Base-by-base conservation (phyloP, 2,888 invertebrate species). In the Homarus gammarus region DNA sequence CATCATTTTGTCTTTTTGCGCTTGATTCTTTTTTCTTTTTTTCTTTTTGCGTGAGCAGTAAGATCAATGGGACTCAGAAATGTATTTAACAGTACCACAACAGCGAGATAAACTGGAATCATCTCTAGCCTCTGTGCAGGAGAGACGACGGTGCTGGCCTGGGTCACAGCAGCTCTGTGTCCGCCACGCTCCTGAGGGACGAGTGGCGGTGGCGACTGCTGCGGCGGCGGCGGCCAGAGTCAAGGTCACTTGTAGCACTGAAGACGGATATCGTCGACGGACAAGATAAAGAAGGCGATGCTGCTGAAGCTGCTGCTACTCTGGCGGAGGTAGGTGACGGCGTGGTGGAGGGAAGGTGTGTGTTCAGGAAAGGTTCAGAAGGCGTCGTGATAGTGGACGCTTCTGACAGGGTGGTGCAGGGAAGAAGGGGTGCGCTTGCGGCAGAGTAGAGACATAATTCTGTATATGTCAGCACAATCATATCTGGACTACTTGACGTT, bases 221-320 rank as follows among this genome's bases (percentile, higher is more conserved):
- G 83, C 51, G 36, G 84, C 44, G n/a, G 73, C 84, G 49, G 31
- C 61, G 72, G 73, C 56, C 73, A 82, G 82, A 82, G 36, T 36
- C 15, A 84, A 84, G 84, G 84, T 84, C 84, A 84, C 84, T 84
- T 73, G 84, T 84, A 84, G 84, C 84, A 73, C 84, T 73, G 72
- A 84, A 84, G 84, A 73, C 40, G 2, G n/a, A 33, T 5, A 56
- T 36, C 56, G 51, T 72, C 51, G 56, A 73, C n/a, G 51, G 72
- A 84, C 15, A 36, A 27, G 70, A 70, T 83, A 44, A 64, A 40
- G n/a, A 83, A 70, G 49, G 70, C 49, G 83, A 6, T n/a, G 83
- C 70, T 83, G 83, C 31, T 70, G 70, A 36, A n/a, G 83, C 2
- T 40, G 56, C 33, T 40, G 56, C 33, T 51, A 38, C 22, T 61